Base-by-base conservation (phyloP, 2,888 invertebrate genomes). In the Tethea ocularis region DNA sequence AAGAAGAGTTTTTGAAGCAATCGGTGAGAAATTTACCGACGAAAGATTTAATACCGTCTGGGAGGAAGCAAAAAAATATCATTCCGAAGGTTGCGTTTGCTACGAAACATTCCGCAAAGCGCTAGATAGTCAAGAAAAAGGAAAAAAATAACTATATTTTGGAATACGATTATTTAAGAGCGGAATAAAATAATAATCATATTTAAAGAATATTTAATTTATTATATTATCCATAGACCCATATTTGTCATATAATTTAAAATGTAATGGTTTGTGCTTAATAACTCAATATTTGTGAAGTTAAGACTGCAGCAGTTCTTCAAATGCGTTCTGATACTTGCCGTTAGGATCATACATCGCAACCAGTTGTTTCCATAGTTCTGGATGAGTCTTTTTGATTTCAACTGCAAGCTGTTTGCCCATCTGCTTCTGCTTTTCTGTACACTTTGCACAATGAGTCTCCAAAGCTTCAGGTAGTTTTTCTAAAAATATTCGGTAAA, bases 401-500 rank as follows among this genome's bases (percentile, higher is more conserved):
- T 91, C 94, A 33, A 88, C 90, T 4, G 94, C 94, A n/a, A 96
- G 91, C 62, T 92, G 93, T 64, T 95, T 94, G 2, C 95, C 94
- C 57, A 94, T 94, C 71, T 91, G 82, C 74, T 94, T 95, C 79
- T 96, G 96, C 68, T 93, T 95, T 56, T 95, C 95, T 6, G 95
- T 95, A 77, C 96, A 96, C 82, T 95, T 96, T 17, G 88, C 91
- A 80, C 96, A 96, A 55, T 94, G 92, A 13, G 95, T 95, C 71
- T 89, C 91, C 52, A 96, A 91, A 5, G 95, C 95, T 81, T 96
- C 96, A 0, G 96, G 96, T 60, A 96, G 86, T 72, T 94, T 95
- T 56, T 94, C 96, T 96, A 84, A 38, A 91, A 89, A 64, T 20
- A 36, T 17, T 36, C 4, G 15, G 17, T 46, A 17, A 2, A 29